A percentile compares a stretch with the other conserved stretches of the same genome.
Evolutionary conservation across 2,888 invertebrate species (phyloP).

Genomic region (Didymodactylos carnosus): DNA sequence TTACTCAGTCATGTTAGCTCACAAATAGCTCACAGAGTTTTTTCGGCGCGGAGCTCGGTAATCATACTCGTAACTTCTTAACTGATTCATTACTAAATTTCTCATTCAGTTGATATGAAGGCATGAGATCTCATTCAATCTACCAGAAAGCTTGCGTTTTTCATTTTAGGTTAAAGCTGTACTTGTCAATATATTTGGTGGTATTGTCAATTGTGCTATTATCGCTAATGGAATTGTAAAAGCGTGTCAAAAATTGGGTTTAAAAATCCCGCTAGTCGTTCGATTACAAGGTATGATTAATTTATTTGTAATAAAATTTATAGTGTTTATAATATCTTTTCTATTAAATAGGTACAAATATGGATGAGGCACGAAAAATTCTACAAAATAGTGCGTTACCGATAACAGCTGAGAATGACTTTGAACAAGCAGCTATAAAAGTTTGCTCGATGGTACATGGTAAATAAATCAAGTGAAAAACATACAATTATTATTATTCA

Average conservation of each 20-base stretch:
- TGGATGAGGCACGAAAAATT: slow-evolving; percentile 57
- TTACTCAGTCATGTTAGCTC: no score
- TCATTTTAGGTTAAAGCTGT: slow-evolving; percentile 60
- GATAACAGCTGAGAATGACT: slow-evolving; percentile 57
- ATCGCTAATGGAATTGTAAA: slow-evolving; percentile 83
- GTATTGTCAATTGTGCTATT: slow-evolving; percentile 91
- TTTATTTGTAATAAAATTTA: not conserved
- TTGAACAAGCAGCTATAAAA: slow-evolving; percentile 76
- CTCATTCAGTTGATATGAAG: not conserved
- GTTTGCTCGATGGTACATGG: slow-evolving; percentile 33
- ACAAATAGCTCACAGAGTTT: no score
- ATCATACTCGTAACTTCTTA: not conserved
- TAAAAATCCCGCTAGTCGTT: slow-evolving; percentile 71
- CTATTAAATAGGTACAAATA: slow-evolving; percentile 50
- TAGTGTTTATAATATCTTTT: not conserved
- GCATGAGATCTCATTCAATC: not conserved
- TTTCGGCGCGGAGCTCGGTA: no score
- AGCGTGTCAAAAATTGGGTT: slow-evolving; percentile 53
- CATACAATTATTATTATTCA: no score
- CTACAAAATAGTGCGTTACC: slow-evolving; percentile 61
- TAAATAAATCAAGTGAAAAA: not conserved
- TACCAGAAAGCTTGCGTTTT: no score
- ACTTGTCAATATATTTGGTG: slow-evolving; percentile 93
- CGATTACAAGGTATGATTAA: slow-evolving; percentile 58
- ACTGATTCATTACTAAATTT: not conserved